Percentiles rank a stretch among this genome's conserved stretches.
phyloP scores from a whole-genome alignment of 2,113 vertebrate genomes.

The Mionectes macconnelli region DNA sequence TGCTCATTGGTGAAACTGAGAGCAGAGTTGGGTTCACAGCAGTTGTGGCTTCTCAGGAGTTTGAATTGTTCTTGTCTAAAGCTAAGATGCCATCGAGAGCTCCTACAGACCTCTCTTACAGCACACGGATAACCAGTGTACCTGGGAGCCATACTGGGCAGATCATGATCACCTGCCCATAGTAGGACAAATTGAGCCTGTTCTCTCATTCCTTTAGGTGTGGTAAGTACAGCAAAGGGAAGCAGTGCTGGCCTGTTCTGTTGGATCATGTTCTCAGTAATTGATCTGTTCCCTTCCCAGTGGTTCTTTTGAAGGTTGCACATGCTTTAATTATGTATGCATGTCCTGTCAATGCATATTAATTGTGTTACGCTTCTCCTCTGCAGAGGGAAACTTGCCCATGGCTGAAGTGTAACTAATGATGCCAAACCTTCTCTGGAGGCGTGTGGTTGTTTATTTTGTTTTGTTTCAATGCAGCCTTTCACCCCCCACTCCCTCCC shows the following conservation, averaged over 20 bases:
- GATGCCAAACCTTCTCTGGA: constrained; percentile 69
- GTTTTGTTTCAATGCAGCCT: background rate
- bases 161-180: background rate
- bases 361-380: constrained; percentile 71
- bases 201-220: background rate
- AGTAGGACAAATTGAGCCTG: background rate
- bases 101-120: background rate
- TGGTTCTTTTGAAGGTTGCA: constrained; percentile 68
- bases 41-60: background rate
- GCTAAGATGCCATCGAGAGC: background rate
- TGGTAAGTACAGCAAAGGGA: background rate
- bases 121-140: background rate
- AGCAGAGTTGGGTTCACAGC: background rate
- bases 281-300: constrained; percentile 5
- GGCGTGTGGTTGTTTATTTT: background rate
- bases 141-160: background rate
- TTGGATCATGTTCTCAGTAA: background rate
- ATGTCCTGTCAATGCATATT: constrained; percentile 68
- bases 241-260: background rate
- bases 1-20: constrained; percentile 27
- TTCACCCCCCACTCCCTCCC: background rate
- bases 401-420: constrained; percentile 70
- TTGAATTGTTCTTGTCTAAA: background rate
- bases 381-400: constrained; percentile 60
- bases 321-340: constrained; percentile 68